Percentiles rank a stretch among this genome's conserved stretches.
These are phyloP conservation scores for Neuroterus valhalla DNA, from an alignment of 1,140 invertebrate species.

Conservation along the genomic window DNA sequence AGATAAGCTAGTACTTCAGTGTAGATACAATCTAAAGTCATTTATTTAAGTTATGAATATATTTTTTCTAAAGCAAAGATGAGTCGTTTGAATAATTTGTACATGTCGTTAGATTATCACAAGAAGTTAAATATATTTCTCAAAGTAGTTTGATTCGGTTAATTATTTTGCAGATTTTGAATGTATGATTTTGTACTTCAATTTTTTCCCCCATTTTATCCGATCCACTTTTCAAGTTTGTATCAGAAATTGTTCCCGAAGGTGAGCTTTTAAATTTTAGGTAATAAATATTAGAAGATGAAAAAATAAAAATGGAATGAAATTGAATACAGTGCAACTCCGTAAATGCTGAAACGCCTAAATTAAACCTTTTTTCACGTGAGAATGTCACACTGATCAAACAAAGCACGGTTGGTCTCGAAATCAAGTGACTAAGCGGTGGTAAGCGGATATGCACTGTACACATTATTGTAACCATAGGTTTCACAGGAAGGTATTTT, in stretches of 20 bases:
- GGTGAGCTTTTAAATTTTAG: constrained; percentile 56
- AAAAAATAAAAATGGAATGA: constrained; percentile 45
- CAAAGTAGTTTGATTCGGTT: background rate
- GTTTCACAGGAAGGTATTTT: constrained; percentile 58
- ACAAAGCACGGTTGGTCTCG: no score
- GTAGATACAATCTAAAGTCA: no score
- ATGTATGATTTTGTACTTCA: constrained; percentile 35
- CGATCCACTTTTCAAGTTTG: constrained; percentile 18
- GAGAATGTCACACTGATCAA: no score
- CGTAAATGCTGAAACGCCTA: no score
- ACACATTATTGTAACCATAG: constrained; percentile 46
- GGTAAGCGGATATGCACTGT: no score
- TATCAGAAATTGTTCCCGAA: constrained; percentile 63
- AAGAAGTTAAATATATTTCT: background rate
- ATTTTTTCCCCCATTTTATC: constrained; percentile 22
- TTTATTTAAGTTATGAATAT: background rate
- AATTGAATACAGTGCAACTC: background rate
- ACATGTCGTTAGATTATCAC: no score
- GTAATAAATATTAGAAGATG: constrained; percentile 51
- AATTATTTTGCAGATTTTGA: background rate
- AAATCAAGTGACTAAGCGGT: no score
- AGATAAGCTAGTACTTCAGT: no score
- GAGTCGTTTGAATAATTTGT: constrained; percentile 36
- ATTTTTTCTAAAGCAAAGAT: constrained; percentile 45
- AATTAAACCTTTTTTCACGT: no score